Conservation (phyloP, 2,888 invertebrate species). For the Himalopsyche anomala region DNA sequence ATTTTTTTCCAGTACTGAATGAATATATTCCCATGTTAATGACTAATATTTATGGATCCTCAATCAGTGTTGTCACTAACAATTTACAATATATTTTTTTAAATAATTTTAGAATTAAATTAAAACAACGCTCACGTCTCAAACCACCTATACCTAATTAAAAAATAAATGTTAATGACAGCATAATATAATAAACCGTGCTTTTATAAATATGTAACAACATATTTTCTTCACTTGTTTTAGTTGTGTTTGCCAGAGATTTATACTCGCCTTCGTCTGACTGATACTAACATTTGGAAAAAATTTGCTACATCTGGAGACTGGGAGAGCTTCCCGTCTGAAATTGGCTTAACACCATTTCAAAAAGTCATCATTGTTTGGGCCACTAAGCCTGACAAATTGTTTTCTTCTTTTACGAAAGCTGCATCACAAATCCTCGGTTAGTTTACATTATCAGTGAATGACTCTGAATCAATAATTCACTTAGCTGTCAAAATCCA, state of each 20-base stretch:
- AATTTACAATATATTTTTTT: no score
- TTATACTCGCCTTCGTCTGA: conserved; percentile 79
- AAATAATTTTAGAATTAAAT: no score
- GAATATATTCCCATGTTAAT: no score
- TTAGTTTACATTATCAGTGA: conserved; percentile 65
- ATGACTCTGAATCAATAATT: no score
- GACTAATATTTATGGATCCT: no score
- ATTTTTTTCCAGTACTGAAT: no score
- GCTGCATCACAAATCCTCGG: conserved; percentile 84
- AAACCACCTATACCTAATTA: no score
- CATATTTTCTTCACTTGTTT: not conserved
- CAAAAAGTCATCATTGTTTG: conserved; percentile 89
- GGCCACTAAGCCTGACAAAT: conserved; percentile 88
- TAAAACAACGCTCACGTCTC: not conserved
- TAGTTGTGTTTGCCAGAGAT: conserved; percentile 79
- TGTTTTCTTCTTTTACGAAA: conserved; percentile 85
- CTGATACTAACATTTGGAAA: conserved; percentile 81
- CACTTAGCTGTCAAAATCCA: not conserved
- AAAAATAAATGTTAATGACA: no score
- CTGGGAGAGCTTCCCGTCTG: conserved; percentile 79
- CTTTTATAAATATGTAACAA: no score
- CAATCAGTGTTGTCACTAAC: no score
- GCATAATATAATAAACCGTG: no score
- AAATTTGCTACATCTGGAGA: conserved; percentile 81
- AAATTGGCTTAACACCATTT: conserved; percentile 81